These are phyloP conservation scores for Zoanthus solanderi DNA, from an alignment of 92 coral and sea anemone species.

Conservation along the genomic window DNA sequence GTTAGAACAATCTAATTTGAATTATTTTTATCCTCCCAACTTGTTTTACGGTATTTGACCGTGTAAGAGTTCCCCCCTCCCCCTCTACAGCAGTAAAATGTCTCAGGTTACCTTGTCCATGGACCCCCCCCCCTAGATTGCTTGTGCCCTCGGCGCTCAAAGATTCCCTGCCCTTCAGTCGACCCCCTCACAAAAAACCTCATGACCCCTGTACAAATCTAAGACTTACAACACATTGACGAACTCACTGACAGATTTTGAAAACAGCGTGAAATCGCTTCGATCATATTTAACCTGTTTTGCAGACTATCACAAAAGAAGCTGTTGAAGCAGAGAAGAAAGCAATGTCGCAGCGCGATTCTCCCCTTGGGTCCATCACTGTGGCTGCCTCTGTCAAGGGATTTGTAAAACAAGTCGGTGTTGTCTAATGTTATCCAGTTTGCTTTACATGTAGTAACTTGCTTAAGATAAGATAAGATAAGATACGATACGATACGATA, in stretches of 20 bases:
- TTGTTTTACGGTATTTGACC: no score
- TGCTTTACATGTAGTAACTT: not conserved
- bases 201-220: not conserved
- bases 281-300: not conserved
- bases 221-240: not conserved
- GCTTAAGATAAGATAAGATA: no score
- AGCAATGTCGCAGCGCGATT: conserved; percentile 67
- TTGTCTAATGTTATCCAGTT: not conserved
- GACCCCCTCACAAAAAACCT: no score
- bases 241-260: not conserved
- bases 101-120: no score
- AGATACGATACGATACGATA: no score
- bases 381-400: conserved; percentile 85
- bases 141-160: no score
- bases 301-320: conserved; percentile 62
- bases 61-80: no score
- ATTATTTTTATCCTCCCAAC: no score
- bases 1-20: no score
- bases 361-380: conserved; percentile 78
- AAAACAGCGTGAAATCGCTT: not conserved
- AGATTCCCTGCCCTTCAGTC: no score
- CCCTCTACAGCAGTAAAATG: no score
- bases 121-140: no score
- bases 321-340: conserved; percentile 60
- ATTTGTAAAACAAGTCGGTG: conserved; percentile 74